phyloP scores from a whole-genome alignment of 30 jellyfish, hydroid and myxozoan species.

The Rhopilema esculentum region DNA sequence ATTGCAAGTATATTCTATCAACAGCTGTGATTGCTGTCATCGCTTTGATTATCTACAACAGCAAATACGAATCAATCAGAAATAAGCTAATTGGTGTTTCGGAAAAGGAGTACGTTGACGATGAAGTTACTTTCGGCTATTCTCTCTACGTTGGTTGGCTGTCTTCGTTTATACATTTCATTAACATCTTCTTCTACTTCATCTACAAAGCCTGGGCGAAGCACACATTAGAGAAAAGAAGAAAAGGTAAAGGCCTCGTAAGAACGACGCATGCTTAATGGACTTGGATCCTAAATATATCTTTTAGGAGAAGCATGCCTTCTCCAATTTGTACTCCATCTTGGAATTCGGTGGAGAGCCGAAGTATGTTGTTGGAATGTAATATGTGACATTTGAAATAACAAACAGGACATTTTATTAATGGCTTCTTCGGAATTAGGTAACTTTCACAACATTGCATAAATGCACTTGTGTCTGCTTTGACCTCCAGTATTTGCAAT shows the following conservation, averaged over 20 bases:
- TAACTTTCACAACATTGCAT: too few relatives aligned
- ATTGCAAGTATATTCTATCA: neutral
- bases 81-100: conserved; percentile 15
- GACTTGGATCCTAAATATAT: neutral
- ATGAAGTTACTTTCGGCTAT: conserved; percentile 55
- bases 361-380: too few relatives aligned
- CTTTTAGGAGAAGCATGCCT: neutral
- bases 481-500: too few relatives aligned
- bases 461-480: too few relatives aligned
- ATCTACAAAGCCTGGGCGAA: conserved; percentile 63
- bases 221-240: neutral
- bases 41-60: conserved; percentile 65
- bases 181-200: conserved; percentile 60
- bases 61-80: conserved; percentile 36
- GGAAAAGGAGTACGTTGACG: conserved; percentile 26
- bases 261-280: neutral
- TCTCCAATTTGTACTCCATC: neutral
- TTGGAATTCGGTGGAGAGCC: too few relatives aligned
- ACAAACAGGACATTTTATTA: too few relatives aligned
- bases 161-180: conserved; percentile 45
- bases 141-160: conserved; percentile 73
- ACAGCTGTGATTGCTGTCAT: conserved; percentile 48
- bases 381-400: too few relatives aligned
- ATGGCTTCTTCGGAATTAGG: too few relatives aligned
- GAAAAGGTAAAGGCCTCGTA: neutral